phyloP scores from a whole-genome alignment of 2,888 invertebrate species.

The Acleris cristana region DNA sequence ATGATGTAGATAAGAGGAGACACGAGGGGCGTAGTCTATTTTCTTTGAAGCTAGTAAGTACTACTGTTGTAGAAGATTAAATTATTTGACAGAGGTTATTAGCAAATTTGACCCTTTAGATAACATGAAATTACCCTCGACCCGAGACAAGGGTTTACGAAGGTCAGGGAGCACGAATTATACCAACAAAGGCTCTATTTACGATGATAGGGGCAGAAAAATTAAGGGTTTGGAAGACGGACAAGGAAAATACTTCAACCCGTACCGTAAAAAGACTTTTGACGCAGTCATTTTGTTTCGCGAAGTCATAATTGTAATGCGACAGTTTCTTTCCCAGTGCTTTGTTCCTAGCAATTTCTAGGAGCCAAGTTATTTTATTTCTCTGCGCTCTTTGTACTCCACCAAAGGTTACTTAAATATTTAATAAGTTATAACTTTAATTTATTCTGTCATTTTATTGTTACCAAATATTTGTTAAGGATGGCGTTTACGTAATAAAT shows the following conservation, averaged over 20 bases:
- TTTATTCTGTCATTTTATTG: no score
- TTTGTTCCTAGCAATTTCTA: constrained; percentile 9
- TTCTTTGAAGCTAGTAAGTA: constrained; percentile 10
- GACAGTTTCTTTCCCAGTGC: constrained; percentile 13
- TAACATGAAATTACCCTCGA: constrained; percentile 21
- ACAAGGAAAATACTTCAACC: constrained; percentile 17
- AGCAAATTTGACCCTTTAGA: constrained; percentile 26
- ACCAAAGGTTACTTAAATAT: no score
- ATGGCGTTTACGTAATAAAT: no score
- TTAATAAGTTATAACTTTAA: no score
- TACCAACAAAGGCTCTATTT: constrained; percentile 18
- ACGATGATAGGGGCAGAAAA: not conserved
- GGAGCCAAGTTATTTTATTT: constrained; percentile 3
- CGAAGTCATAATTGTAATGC: constrained; percentile 24
- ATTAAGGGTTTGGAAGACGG: constrained; percentile 8
- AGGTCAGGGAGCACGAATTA: constrained; percentile 12
- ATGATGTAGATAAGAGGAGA: not conserved
- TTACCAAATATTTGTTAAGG: no score
- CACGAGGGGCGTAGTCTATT: not conserved
- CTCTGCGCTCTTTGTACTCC: not conserved
- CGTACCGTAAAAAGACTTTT: constrained; percentile 19
- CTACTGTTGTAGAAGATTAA: constrained; percentile 23
- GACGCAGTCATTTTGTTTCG: constrained; percentile 23
- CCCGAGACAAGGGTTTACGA: constrained; percentile 14
- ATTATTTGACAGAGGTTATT: constrained; percentile 33